These are phyloP conservation scores for Meloidogyne chitwoodi DNA, from an alignment of 1,140 invertebrate species.

Conservation along the genomic window DNA sequence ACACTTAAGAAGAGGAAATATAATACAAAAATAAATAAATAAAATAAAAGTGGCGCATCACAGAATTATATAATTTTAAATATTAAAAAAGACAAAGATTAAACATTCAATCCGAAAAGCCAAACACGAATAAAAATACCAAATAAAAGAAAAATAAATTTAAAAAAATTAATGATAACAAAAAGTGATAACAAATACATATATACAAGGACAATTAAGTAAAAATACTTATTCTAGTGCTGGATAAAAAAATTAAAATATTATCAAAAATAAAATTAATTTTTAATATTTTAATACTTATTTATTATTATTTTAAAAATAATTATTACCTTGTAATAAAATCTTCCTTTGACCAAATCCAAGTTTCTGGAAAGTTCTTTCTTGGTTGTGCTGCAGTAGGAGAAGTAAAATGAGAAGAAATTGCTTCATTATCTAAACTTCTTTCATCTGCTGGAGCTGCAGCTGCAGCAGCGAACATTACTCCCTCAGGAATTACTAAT, in stretches of 20 bases:
- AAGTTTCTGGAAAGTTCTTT: constrained; percentile 46
- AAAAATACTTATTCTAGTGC: no score
- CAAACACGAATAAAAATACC: neutral
- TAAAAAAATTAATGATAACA: neutral
- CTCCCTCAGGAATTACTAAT: neutral
- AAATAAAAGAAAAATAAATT: neutral
- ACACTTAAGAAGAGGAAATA: neutral
- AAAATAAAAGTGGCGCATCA: neutral
- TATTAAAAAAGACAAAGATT: neutral
- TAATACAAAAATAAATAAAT: neutral
- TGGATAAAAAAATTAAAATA: no score
- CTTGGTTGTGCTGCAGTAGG: constrained; percentile 21
- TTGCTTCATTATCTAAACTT: neutral
- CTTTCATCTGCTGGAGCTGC: neutral
- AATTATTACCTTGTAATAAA: neutral
- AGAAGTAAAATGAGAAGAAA: no score
- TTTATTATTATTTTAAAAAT: no score
- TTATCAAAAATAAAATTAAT: no score
- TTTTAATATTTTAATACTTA: neutral
- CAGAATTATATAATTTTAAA: neutral
- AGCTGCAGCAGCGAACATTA: neutral
- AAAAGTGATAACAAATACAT: no score
- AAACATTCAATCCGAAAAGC: neutral
- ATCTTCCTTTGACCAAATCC: constrained; percentile 34
- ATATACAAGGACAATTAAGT: no score